phyloP scores from a whole-genome alignment of 2,113 vertebrate genomes.

The Syngnathus typhle region DNA sequence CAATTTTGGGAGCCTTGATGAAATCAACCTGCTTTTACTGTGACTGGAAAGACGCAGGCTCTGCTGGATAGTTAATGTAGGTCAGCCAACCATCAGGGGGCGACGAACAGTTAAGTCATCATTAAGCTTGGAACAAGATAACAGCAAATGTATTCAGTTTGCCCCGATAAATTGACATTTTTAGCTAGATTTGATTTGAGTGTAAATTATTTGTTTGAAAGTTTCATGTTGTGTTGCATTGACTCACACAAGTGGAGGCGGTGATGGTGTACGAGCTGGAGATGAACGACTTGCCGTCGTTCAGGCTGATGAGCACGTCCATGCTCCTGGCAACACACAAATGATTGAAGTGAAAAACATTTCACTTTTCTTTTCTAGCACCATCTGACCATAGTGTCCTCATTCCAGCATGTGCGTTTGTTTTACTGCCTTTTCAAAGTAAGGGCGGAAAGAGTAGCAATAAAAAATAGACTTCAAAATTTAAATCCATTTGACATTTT shows the following conservation, averaged over 20 bases:
- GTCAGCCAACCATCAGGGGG: neutral
- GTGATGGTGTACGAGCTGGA: slow-evolving; percentile 78
- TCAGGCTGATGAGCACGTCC: slow-evolving; percentile 86
- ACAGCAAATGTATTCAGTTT: neutral
- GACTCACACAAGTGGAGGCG: slow-evolving; percentile 85
- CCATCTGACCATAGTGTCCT: neutral
- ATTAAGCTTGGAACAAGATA: neutral
- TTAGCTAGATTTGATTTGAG: neutral
- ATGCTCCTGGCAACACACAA: slow-evolving; percentile 72
- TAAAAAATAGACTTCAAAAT: no score
- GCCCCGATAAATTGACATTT: neutral
- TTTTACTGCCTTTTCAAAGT: no score
- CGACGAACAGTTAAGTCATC: neutral
- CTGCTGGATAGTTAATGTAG: neutral
- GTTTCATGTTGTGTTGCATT: neutral
- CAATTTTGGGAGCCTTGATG: neutral
- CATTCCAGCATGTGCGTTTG: no score
- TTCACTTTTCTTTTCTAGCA: neutral
- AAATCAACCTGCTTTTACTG: neutral
- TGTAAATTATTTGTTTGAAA: neutral
- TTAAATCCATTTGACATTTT: no score
- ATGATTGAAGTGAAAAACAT: neutral
- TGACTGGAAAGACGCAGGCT: neutral
- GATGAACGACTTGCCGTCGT: slow-evolving; percentile 78
- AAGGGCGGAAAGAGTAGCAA: no score